Percentiles rank a stretch among this genome's conserved stretches.
phyloP scores from a whole-genome alignment of 2,113 vertebrate species.

The Amphilophus citrinellus region DNA sequence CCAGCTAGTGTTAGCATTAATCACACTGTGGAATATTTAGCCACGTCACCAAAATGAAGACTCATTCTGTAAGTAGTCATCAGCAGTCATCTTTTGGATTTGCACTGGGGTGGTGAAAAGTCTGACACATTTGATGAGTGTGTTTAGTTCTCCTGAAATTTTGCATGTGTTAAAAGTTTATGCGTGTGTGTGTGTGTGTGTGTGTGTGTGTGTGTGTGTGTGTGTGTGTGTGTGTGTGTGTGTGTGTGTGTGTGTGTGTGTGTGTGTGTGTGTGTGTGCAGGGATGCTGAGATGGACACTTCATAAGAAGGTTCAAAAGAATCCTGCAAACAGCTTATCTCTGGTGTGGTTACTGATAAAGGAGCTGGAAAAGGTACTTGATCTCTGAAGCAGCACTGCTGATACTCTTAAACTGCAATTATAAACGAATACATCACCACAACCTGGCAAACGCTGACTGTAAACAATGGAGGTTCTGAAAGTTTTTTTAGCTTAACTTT shows the following conservation, averaged over 20 bases:
- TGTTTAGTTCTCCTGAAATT: slow-evolving; percentile 28
- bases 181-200: slow-evolving; percentile 32
- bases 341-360: slow-evolving; percentile 89
- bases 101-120: neutral
- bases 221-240: slow-evolving; percentile 37
- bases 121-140: slow-evolving; percentile 34
- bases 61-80: slow-evolving; percentile 47
- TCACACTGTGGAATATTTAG: slow-evolving; percentile 7
- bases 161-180: neutral
- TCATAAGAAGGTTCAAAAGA: slow-evolving; percentile 91
- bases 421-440: neutral
- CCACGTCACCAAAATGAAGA: slow-evolving; percentile 8
- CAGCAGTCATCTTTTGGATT: neutral
- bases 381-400: neutral
- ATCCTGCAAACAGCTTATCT: slow-evolving; percentile 81
- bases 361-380: slow-evolving; percentile 91
- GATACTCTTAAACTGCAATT: neutral
- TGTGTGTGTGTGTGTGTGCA: slow-evolving; percentile 64
- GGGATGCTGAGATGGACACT: slow-evolving; percentile 95
- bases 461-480: neutral
- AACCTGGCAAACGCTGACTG: neutral
- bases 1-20: neutral
- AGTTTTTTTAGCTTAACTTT: neutral
- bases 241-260: slow-evolving; percentile 38
- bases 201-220: slow-evolving; percentile 34